Conservation (phyloP, 2,113 vertebrate genomes). For the Apus apus region DNA sequence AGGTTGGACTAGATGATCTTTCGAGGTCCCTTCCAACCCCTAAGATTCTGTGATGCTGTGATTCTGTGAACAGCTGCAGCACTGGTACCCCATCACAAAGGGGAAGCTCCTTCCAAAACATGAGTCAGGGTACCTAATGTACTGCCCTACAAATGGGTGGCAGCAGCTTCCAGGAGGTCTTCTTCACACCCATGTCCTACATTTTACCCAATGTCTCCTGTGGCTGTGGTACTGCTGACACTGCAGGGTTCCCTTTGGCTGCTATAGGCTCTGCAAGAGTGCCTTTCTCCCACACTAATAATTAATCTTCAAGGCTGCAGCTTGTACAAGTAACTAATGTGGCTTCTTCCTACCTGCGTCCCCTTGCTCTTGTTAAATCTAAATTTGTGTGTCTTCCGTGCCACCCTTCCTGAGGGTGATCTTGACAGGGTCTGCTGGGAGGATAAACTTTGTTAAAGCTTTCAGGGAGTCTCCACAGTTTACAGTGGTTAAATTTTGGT, state of each 20-base stretch:
- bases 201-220: background rate
- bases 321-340: rapidly evolving
- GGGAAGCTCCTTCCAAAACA: background rate
- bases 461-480: background rate
- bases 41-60: no score
- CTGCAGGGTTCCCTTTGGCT: background rate
- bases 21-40: no score
- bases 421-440: background rate
- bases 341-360: background rate
- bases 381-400: background rate
- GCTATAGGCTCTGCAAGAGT: background rate
- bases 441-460: background rate
- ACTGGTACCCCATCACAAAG: background rate
- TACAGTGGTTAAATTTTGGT: background rate
- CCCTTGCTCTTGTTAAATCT: background rate
- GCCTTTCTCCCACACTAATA: background rate
- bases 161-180: background rate
- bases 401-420: background rate
- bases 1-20: no score
- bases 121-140: rapidly evolving
- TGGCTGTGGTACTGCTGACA: background rate
- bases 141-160: rapidly evolving
- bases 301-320: background rate
- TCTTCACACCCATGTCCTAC: background rate
- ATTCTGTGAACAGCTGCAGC: background rate